Evolutionary conservation across 2,888 invertebrate species (phyloP).

Genomic region (Rhingia rostrata): DNA sequence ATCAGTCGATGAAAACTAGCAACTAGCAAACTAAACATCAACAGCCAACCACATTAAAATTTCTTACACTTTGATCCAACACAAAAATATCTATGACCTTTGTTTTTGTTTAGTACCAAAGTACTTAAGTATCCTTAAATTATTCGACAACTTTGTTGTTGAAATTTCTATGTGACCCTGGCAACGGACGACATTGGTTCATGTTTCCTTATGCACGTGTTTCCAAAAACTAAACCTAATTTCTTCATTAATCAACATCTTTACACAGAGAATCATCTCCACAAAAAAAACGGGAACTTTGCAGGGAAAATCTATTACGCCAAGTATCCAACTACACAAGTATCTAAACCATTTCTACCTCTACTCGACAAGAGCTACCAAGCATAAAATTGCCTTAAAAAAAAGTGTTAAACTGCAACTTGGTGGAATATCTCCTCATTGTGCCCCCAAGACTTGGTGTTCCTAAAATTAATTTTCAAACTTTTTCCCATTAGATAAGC

Average conservation of each 20-base stretch:
- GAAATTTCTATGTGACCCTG: no score
- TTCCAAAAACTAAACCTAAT: slow-evolving; percentile 21
- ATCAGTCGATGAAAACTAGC: no score
- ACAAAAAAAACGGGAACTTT: neutral
- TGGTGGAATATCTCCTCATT: neutral
- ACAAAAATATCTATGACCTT: no score
- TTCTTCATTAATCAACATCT: slow-evolving; percentile 39
- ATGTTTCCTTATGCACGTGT: neutral
- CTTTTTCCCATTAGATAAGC: slow-evolving; percentile 67
- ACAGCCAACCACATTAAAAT: no score
- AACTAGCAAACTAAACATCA: no score
- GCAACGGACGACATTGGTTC: neutral
- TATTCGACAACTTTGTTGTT: no score
- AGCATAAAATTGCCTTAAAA: slow-evolving; percentile 32
- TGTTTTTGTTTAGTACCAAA: no score
- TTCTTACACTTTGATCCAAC: no score
- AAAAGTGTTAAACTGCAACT: slow-evolving; percentile 52
- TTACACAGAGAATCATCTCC: slow-evolving; percentile 20
- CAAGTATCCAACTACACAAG: slow-evolving; percentile 12
- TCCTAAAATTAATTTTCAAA: slow-evolving; percentile 70
- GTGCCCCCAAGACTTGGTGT: slow-evolving; percentile 3
- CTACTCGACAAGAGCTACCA: slow-evolving; percentile 23
- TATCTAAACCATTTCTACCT: neutral
- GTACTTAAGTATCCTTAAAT: no score
- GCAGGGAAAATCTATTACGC: slow-evolving; percentile 13